Evolutionary conservation across 1,140 invertebrate genomes (phyloP), one percentile per base, ranked within the genome.

Genomic region (Drosophila ambigua): DNA sequence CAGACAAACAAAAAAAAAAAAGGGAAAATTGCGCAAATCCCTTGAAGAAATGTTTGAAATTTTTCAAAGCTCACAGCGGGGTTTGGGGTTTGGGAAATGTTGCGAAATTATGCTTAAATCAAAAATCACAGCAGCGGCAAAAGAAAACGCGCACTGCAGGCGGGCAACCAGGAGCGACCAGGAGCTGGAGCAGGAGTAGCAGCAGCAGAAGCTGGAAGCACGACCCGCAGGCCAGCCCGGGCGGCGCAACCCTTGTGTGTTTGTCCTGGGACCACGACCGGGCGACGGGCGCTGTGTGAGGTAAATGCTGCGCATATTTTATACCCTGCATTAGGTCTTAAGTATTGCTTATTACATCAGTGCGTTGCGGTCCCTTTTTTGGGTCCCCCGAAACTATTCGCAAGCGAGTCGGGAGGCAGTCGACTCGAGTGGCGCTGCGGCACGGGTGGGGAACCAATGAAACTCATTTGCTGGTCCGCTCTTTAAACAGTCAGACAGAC

Each of bases 61-160:
- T 79, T 78, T 87, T 87, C 81, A 85, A 64, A 79, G 60, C 79
- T 75, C 67, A 69, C 59, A 77, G 71, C 58, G 58, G 68, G 28
- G 31, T 9, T 31, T 3, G 31, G 48, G 28, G 8, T 46, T 46
- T 13, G 57, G 51, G 51, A 50, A 74, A 60, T 67, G 66, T 79
- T 79, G 83, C 83, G 55, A 88, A 88, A 88, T 88, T 88, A 88
- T 88, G 83, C 83, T 88, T 88, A 88, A 88, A 88, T 88, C 83
- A 88, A 88, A 88, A 88, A 88, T 88, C 83, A 88, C 68, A 83
- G 79, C 79, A 54, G 74, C 58, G 72, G 72, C 72, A 75, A 75
- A 24, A 23, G 39, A 35, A 45, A 58, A 45, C 52, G 58, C 45
- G 48, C 74, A 71, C 74, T 77, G 74, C 74, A 69, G 74, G 74